Evolutionary conservation across 2,797 vertebrate species (phyloP).

Genomic region (Furcifer pardalis): DNA sequence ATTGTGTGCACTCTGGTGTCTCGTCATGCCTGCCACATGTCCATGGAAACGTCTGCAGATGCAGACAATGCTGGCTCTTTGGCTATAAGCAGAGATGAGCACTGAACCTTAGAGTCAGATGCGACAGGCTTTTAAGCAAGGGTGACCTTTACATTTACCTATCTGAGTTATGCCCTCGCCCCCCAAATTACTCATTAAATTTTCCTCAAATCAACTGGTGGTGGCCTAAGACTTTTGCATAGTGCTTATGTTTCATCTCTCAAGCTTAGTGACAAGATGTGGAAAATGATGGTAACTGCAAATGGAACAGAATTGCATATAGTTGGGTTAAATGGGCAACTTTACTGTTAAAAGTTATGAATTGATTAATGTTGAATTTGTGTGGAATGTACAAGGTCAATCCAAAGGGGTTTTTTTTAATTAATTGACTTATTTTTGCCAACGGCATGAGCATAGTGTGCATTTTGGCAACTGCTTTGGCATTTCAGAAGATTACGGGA

Average conservation of each 20-base stretch:
- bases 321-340: background rate
- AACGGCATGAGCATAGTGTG: background rate
- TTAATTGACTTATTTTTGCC: background rate
- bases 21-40: too few relatives aligned
- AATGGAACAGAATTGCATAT: background rate
- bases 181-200: too few relatives aligned
- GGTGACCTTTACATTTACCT: too few relatives aligned
- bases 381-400: background rate
- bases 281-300: background rate
- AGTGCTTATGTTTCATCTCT: accelerated
- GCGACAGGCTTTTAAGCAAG: too few relatives aligned
- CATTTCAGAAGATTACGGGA: background rate
- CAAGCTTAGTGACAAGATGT: slow-evolving; percentile 4
- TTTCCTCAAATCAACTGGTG: too few relatives aligned
- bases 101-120: too few relatives aligned
- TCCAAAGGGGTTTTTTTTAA: background rate
- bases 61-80: too few relatives aligned
- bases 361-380: background rate
- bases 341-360: background rate
- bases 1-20: too few relatives aligned
- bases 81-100: too few relatives aligned
- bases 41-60: too few relatives aligned
- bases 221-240: too few relatives aligned
- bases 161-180: too few relatives aligned
- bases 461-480: background rate